These are phyloP conservation scores for Anas platyrhynchos DNA, from an alignment of 2,113 vertebrate genomes.

Conservation along the genomic window DNA sequence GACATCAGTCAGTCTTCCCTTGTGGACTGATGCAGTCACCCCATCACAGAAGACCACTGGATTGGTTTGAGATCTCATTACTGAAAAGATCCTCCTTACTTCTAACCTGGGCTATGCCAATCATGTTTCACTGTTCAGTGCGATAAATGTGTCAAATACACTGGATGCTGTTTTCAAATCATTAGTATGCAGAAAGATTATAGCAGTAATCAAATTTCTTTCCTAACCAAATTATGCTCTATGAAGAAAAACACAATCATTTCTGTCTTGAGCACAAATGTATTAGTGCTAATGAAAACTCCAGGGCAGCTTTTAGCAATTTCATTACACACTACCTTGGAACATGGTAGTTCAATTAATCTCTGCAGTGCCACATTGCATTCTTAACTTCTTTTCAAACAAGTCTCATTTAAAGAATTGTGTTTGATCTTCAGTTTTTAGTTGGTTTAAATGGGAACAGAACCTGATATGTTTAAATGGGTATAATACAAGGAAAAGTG, in stretches of 20 bases:
- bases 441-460: not conserved
- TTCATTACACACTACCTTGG: slow-evolving; percentile 46
- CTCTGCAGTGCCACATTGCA: slow-evolving; percentile 2
- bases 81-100: not conserved
- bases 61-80: not conserved
- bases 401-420: not conserved
- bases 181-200: slow-evolving; percentile 7
- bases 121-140: not conserved
- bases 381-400: slow-evolving; percentile 34
- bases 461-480: not conserved
- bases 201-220: slow-evolving; percentile 43
- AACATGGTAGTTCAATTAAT: slow-evolving; percentile 43
- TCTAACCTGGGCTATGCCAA: not conserved
- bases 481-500: not conserved
- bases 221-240: slow-evolving; percentile 14
- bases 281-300: slow-evolving; percentile 54
- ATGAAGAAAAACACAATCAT: not conserved
- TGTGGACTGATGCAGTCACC: no score
- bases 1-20: no score
- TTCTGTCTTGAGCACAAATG: slow-evolving; percentile 44
- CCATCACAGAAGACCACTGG: no score
- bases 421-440: not conserved
- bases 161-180: not conserved
- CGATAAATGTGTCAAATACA: not conserved
- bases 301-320: slow-evolving; percentile 53